phyloP scores from a whole-genome alignment of 2,113 vertebrate species.

The Cavia porcellus region DNA sequence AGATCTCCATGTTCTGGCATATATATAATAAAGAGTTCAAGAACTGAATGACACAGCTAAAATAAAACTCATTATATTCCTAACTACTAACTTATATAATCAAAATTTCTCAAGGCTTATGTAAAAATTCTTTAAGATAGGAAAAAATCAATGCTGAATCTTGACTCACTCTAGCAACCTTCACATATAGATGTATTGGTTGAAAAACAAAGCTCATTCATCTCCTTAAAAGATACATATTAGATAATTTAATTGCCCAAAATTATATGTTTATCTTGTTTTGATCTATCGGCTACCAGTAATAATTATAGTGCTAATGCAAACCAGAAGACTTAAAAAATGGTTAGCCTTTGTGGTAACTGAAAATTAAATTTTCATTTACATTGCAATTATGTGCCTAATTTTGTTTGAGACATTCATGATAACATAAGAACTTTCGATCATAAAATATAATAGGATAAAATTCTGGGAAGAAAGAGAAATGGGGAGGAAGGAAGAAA shows the following conservation, averaged over 20 bases:
- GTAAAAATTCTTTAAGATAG: not conserved
- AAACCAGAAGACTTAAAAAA: constrained; percentile 1
- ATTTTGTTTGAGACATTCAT: constrained; percentile 46
- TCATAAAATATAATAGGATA: not conserved
- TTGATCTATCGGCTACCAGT: not conserved
- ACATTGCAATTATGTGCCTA: not conserved
- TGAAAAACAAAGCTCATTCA: not conserved
- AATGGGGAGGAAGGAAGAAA: not conserved
- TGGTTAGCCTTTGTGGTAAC: not conserved
- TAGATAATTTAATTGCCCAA: constrained; percentile 43
- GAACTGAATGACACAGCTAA: not conserved
- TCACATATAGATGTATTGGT: not conserved
- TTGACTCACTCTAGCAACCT: not conserved
- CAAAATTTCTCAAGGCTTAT: not conserved
- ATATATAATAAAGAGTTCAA: not conserved
- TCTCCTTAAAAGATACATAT: not conserved
- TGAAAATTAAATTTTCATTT: constrained; percentile 56
- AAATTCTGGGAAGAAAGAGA: constrained; percentile 36
- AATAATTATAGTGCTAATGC: not conserved
- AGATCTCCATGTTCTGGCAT: not conserved
- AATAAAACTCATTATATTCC: not conserved
- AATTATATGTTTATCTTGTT: constrained; percentile 20
- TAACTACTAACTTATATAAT: not conserved
- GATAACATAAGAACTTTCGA: not conserved
- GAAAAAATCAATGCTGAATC: not conserved